Conservation (phyloP, 2,113 vertebrate species). For the Myxocyprinus asiaticus region DNA sequence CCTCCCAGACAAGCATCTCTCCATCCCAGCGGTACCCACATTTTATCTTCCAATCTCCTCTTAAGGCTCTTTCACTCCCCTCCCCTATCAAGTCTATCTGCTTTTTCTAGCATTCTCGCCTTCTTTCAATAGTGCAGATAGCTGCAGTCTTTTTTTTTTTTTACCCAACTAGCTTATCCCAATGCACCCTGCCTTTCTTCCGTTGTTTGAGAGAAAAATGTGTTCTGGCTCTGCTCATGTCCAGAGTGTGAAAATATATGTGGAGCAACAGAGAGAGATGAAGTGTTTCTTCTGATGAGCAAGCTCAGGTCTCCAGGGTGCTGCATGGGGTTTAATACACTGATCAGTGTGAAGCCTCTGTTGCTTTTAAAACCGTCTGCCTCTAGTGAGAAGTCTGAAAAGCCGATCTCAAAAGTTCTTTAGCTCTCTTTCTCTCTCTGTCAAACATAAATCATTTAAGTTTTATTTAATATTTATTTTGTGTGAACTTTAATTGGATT, state of each 20-base stretch:
- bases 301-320: background rate
- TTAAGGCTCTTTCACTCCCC: constrained; percentile 12
- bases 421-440: no score
- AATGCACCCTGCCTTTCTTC: background rate
- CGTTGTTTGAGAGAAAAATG: background rate
- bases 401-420: no score
- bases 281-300: constrained; percentile 17
- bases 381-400: background rate
- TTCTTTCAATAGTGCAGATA: constrained; percentile 12
- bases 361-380: background rate
- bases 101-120: constrained; percentile 10
- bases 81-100: background rate
- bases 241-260: no score
- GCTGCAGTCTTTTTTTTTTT: constrained; percentile 4
- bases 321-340: background rate
- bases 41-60: constrained; percentile 20
- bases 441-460: no score
- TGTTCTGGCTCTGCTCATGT: no score
- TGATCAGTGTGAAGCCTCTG: no score
- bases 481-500: background rate
- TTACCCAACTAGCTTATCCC: background rate
- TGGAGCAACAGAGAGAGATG: constrained; percentile 16
- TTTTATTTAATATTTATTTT: no score
- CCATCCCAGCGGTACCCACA: constrained; percentile 3
- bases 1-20: constrained; percentile 20